phyloP scores from a whole-genome alignment of 2,888 invertebrate species.

The Siphlonurus alternatus region DNA sequence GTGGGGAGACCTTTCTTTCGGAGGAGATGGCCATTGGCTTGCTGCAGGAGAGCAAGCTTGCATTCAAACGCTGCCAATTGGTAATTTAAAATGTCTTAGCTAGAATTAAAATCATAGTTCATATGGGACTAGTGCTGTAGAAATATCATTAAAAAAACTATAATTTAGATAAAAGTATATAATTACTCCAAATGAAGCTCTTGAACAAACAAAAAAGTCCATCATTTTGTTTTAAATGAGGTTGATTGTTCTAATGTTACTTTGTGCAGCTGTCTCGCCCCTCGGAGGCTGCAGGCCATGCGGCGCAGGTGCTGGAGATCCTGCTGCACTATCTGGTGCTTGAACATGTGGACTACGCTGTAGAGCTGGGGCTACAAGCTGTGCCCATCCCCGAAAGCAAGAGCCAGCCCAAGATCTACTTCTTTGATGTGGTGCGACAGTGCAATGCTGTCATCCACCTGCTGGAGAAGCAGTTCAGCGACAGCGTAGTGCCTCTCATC shows the following conservation, averaged over 20 bases:
- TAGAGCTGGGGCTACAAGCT: slow-evolving; percentile 80
- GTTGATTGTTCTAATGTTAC: background rate
- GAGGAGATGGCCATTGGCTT: slow-evolving; percentile 86
- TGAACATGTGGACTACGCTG: slow-evolving; percentile 92
- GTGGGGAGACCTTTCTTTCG: slow-evolving; percentile 91
- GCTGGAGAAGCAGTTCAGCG: slow-evolving; percentile 83
- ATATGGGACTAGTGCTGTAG: too few relatives aligned
- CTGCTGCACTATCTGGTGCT: slow-evolving; percentile 66
- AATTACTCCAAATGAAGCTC: too few relatives aligned
- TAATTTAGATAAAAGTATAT: too few relatives aligned
- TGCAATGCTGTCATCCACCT: slow-evolving; percentile 86
- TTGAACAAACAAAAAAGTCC: too few relatives aligned
- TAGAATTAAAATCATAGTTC: background rate
- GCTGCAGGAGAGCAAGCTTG: slow-evolving; percentile 76
- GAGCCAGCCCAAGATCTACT: slow-evolving; percentile 74
- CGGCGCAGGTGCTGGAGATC: slow-evolving; percentile 66
- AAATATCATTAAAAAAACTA: too few relatives aligned
- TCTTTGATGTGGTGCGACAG: slow-evolving; percentile 84
- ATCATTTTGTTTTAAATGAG: background rate
- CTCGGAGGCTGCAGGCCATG: slow-evolving; percentile 59
- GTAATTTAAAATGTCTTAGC: slow-evolving; percentile 28
- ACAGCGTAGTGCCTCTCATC: slow-evolving; percentile 74
- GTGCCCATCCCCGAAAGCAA: slow-evolving; percentile 83
- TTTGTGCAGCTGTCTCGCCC: slow-evolving; percentile 51
- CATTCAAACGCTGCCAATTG: slow-evolving; percentile 73